Percentiles rank a stretch among this genome's conserved stretches.
Evolutionary conservation across 2,888 invertebrate genomes (phyloP).

Genomic region (Eilema caniola): DNA sequence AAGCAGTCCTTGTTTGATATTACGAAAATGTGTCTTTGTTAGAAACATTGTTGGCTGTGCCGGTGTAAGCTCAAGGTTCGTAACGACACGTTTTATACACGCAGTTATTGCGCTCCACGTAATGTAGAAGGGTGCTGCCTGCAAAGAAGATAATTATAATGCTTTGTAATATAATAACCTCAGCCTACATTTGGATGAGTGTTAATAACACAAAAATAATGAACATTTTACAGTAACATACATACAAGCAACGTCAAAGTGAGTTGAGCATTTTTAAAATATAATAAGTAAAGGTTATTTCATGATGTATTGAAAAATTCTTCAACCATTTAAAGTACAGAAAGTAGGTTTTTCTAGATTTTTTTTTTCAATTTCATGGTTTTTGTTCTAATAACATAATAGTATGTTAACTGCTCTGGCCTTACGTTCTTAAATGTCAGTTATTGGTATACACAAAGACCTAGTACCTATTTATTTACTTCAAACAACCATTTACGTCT

Average conservation of each 20-base stretch:
- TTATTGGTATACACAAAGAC: too few species aligned
- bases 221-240: not conserved
- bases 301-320: too few species aligned
- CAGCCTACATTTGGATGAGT: not conserved
- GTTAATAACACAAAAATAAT: conserved; percentile 4
- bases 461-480: too few species aligned
- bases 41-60: conserved; percentile 43
- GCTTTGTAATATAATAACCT: not conserved
- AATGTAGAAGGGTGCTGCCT: conserved; percentile 42
- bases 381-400: too few species aligned
- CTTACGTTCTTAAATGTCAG: too few species aligned
- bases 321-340: not conserved
- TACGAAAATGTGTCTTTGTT: conserved; percentile 44
- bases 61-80: conserved; percentile 50
- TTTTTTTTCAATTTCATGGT: not conserved
- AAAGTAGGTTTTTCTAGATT: not conserved
- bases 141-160: conserved; percentile 26
- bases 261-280: not conserved
- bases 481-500: too few species aligned
- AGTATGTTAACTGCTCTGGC: too few species aligned
- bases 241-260: not conserved
- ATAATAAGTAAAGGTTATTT: not conserved
- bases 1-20: conserved; percentile 21
- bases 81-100: conserved; percentile 49
- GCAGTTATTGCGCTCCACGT: conserved; percentile 37